Evolutionary conservation across 2,797 vertebrate species (phyloP), one percentile per base, ranked within the genome.

Genomic region (Thaleichthys pacificus): DNA sequence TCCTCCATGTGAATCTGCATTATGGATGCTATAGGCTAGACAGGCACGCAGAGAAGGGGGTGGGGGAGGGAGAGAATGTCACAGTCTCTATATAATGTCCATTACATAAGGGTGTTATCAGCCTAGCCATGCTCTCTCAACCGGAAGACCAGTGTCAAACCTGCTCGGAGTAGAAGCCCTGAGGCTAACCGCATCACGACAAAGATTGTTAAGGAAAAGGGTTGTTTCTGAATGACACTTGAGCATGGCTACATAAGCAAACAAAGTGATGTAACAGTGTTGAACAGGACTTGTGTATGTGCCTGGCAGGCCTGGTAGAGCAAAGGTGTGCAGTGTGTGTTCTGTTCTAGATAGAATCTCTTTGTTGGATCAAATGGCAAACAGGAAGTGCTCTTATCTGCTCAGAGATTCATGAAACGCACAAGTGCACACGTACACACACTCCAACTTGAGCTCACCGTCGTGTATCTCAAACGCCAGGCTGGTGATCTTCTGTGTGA

Each of bases 401-500:
- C 12, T 47, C 42, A 61, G 35, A 51, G 30, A 63, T 38, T 19
- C 5, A 51, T n/a, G 28, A 63, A 15, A 26, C 30, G 62, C 58
- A 62, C 58, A 62, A 19, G 17, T 61, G 62, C 60, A 51, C 69
- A 66, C 62, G 38, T 51, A 64, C 9, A 66, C 22, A 24, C 14
- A 49, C 28, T 63, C 12, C 54, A 49, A 71, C 28, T 12, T 54
- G 11, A 67, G 77, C 96, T 96, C 94, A 99, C 97, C 97, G 58
- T 99, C 97, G 15, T 95, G 96, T 88, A 99, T 94, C 88, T 98
- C 96, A 81, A 96, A 98, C 5, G 95, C 97, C 93, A 98, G 86
- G 83, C 96, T 97, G 86, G 97, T 99, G 82, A 99, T 98, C 95
- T 99, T 99, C 95, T 99, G 97, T 5, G 97, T 98, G 83, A 99